Evolutionary conservation across 2,113 vertebrate species (phyloP).

Genomic region (Lampris megalopsis): DNA sequence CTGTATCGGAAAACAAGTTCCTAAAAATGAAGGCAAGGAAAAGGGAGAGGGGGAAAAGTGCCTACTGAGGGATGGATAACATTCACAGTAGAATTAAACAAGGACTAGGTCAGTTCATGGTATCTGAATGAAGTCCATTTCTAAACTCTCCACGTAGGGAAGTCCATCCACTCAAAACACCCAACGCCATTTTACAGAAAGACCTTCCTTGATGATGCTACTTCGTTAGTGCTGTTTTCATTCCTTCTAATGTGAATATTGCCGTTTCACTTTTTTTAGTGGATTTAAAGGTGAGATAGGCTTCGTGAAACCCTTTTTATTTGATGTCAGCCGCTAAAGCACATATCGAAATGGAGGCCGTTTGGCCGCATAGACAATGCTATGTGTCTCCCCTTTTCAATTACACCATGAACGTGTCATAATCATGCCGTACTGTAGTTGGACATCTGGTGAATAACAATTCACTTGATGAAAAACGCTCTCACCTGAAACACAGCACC

Average conservation of each 20-base stretch:
- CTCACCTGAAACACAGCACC: not conserved
- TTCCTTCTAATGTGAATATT: conserved; percentile 8
- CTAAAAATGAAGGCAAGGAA: not conserved
- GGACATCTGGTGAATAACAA: not conserved
- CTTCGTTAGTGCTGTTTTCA: not conserved
- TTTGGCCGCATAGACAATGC: conserved; percentile 50
- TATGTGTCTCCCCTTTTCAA: conserved; percentile 21
- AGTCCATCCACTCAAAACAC: not conserved
- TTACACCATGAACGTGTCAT: conserved; percentile 14
- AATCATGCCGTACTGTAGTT: not conserved
- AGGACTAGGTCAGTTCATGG: not conserved
- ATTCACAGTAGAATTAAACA: not conserved
- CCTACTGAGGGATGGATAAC: not conserved
- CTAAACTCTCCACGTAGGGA: not conserved
- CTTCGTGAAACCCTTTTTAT: conserved; percentile 16
- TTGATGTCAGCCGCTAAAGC: conserved; percentile 9
- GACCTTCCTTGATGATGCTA: conserved; percentile 21
- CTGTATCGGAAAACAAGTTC: not conserved
- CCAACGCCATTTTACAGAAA: conserved; percentile 12
- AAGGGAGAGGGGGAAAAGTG: conserved; percentile 4
- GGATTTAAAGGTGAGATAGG: conserved; percentile 18
- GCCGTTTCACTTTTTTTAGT: not conserved
- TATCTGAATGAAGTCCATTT: too few species aligned
- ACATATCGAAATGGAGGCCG: conserved; percentile 14
- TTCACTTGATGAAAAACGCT: not conserved